Evolutionary conservation across 1,140 invertebrate species (phyloP).

Genomic region (Bombyx mori): DNA sequence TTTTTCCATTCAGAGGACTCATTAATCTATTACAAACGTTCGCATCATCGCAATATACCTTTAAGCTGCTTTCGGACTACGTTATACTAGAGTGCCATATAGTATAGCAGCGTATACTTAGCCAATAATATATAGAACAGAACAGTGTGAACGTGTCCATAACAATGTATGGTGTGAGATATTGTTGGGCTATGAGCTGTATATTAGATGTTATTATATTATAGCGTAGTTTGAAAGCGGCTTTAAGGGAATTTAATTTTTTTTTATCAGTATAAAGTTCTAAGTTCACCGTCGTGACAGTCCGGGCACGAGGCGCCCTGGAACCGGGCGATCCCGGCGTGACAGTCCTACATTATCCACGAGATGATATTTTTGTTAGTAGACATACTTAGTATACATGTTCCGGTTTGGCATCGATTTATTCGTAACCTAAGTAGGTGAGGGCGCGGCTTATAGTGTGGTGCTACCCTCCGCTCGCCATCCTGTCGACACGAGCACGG

Average conservation of each 20-base stretch:
- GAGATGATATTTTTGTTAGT: conserved; percentile 62
- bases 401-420: conserved; percentile 67
- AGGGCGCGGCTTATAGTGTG: conserved; percentile 20
- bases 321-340: conserved; percentile 23
- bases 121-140: too few species aligned
- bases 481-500: conserved; percentile 10
- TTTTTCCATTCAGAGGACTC: conserved; percentile 65
- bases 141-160: too few species aligned
- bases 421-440: conserved; percentile 50
- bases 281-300: conserved; percentile 35
- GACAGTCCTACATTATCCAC: conserved; percentile 58
- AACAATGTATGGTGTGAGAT: too few species aligned
- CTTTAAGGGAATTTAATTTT: conserved; percentile 46
- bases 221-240: too few species aligned
- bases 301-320: conserved; percentile 10
- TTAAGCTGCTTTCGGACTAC: too few species aligned
- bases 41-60: conserved; percentile 57
- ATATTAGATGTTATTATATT: too few species aligned
- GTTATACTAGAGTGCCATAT: too few species aligned
- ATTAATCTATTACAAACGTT: conserved; percentile 61
- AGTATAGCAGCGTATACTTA: too few species aligned
- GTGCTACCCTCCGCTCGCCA: too few species aligned
- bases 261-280: conserved; percentile 65
- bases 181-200: too few species aligned
- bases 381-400: conserved; percentile 64